Conservation (phyloP, 2,113 vertebrate genomes). For the Nothoprocta perdicaria region DNA sequence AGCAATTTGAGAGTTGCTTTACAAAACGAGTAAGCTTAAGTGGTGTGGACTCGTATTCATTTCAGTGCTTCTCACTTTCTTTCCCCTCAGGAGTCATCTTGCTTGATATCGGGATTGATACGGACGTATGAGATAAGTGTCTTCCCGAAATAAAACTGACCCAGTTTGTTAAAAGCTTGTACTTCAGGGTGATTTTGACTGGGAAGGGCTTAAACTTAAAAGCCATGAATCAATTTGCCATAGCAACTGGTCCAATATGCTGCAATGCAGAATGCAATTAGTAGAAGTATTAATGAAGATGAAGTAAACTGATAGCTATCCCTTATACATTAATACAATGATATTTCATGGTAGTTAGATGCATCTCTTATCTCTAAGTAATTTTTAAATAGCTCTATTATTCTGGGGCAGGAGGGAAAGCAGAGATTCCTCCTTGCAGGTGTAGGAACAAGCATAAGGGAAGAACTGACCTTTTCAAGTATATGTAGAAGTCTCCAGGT, state of each 20-base stretch:
- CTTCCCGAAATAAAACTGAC: conserved; percentile 31
- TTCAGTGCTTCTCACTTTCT: conserved; percentile 54
- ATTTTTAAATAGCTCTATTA: background rate
- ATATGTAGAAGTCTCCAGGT: background rate
- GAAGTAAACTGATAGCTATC: background rate
- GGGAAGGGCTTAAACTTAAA: conserved; percentile 13
- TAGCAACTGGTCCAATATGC: background rate
- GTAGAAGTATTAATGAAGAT: background rate
- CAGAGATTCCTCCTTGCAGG: background rate
- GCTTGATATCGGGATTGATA: conserved; percentile 27
- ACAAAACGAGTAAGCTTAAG: background rate
- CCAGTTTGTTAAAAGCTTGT: conserved; percentile 29
- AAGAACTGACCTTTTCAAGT: background rate
- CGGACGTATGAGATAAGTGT: conserved; percentile 15
- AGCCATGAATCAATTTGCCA: background rate
- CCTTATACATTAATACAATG: background rate
- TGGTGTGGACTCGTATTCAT: background rate
- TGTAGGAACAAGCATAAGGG: background rate
- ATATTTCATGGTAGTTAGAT: background rate
- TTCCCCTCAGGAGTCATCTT: conserved; percentile 43
- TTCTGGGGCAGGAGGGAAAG: background rate
- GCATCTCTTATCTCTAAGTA: background rate
- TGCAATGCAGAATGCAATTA: background rate
- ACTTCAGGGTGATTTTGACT: conserved; percentile 5
- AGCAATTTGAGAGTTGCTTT: background rate